Evolutionary conservation across 1,140 invertebrate genomes (phyloP).

Genomic region (Steinernema khuongi): DNA sequence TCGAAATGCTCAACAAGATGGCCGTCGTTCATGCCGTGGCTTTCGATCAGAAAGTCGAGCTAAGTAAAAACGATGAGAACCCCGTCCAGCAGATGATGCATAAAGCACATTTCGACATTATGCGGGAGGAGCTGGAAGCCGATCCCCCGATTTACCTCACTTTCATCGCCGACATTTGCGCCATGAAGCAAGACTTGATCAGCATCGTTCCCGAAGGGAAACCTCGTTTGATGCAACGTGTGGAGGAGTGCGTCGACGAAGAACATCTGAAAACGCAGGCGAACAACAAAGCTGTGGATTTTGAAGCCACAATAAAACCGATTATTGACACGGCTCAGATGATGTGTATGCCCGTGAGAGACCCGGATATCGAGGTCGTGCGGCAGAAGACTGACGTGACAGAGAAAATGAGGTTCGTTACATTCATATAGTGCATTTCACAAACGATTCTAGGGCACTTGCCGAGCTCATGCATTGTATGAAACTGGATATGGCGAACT

Average conservation of each 20-base stretch:
- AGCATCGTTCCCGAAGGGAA: background rate
- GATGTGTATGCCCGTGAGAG: slow-evolving; percentile 6
- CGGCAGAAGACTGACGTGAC: background rate
- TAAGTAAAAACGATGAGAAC: background rate
- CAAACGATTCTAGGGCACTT: background rate
- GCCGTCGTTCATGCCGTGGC: background rate
- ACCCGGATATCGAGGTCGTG: background rate
- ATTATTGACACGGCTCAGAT: background rate
- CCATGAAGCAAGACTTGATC: background rate
- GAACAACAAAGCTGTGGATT: background rate
- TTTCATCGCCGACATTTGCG: background rate
- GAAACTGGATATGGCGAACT: background rate
- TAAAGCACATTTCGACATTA: background rate
- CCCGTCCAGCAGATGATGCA: background rate
- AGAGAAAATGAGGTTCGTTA: background rate
- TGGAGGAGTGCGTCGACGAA: background rate
- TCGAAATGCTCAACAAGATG: background rate
- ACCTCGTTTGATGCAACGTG: background rate
- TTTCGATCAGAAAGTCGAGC: background rate
- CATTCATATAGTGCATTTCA: background rate
- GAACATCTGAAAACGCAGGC: background rate
- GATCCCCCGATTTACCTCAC: background rate
- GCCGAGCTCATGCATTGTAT: background rate
- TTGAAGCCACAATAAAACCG: background rate
- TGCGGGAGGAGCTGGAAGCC: background rate